These are phyloP conservation scores for Adela reaumurella DNA, from an alignment of 2,888 invertebrate species.

Conservation along the genomic window DNA sequence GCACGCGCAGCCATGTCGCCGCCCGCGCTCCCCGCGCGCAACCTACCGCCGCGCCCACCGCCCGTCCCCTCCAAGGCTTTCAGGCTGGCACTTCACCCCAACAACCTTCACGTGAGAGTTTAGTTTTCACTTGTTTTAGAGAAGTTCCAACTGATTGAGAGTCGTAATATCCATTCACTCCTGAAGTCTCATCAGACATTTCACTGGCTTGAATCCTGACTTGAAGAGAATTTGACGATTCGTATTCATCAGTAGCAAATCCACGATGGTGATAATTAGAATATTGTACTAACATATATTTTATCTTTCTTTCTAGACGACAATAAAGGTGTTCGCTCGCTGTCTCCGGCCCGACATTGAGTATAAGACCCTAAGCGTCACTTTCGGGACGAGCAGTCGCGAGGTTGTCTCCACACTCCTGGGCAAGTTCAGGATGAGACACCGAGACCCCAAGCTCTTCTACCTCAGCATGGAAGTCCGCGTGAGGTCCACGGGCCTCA, in stretches of 20 bases:
- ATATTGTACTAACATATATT: too few relatives aligned
- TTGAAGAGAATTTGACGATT: too few relatives aligned
- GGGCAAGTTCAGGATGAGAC: slow-evolving; percentile 86
- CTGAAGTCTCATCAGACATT: too few relatives aligned
- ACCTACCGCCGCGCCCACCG: slow-evolving; percentile 14
- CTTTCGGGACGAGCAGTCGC: slow-evolving; percentile 82
- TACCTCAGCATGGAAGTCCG: slow-evolving; percentile 94
- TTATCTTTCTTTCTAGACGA: slow-evolving; percentile 61
- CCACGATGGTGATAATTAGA: too few relatives aligned
- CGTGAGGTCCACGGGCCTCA: slow-evolving; percentile 76
- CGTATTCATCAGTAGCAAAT: too few relatives aligned
- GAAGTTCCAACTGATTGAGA: too few relatives aligned
- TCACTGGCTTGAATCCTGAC: too few relatives aligned
- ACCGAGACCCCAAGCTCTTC: slow-evolving; percentile 88
- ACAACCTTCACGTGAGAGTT: slow-evolving; percentile 50
- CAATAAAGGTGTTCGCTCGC: slow-evolving; percentile 87
- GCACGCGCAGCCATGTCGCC: slow-evolving; percentile 26
- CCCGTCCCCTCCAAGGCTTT: slow-evolving; percentile 39
- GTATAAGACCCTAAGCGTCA: slow-evolving; percentile 90
- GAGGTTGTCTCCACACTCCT: slow-evolving; percentile 83
- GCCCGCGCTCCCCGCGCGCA: slow-evolving; percentile 22
- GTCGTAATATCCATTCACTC: too few relatives aligned
- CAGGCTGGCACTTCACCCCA: slow-evolving; percentile 39
- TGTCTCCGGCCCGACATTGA: slow-evolving; percentile 90
- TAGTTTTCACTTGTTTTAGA: too few relatives aligned